phyloP scores from a whole-genome alignment of 2,888 invertebrate genomes.

The Trissolcus japonicus region DNA sequence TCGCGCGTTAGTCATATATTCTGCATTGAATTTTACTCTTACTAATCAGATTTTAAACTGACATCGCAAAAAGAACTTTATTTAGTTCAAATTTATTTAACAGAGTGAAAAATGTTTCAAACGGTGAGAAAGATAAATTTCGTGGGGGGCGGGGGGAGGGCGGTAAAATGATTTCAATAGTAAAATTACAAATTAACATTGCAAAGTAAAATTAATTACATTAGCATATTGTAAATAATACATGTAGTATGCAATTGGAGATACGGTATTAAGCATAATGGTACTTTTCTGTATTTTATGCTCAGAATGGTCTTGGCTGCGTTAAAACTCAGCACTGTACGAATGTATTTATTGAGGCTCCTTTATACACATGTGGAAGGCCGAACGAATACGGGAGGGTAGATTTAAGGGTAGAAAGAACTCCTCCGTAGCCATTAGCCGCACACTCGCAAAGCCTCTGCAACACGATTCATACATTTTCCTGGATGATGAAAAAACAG shows the following conservation, averaged over 20 bases:
- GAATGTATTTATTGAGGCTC: constrained; percentile 60
- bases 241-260: no score
- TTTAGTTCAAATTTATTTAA: background rate
- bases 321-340: constrained; percentile 63
- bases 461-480: constrained; percentile 76
- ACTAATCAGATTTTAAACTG: no score
- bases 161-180: no score
- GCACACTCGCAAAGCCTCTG: constrained; percentile 72
- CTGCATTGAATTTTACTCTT: constrained; percentile 23
- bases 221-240: constrained; percentile 11
- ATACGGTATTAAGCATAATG: constrained; percentile 25
- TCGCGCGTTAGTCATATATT: constrained; percentile 25
- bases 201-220: no score
- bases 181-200: no score
- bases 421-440: constrained; percentile 72
- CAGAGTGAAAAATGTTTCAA: background rate
- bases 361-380: constrained; percentile 63
- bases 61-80: background rate
- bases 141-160: no score
- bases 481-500: constrained; percentile 71
- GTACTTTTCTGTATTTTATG: constrained; percentile 43
- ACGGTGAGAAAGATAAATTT: background rate
- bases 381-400: constrained; percentile 62
- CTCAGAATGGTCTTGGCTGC: constrained; percentile 59
- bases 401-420: constrained; percentile 70